Evolutionary conservation across 1,140 invertebrate species (phyloP), one percentile per base, ranked within the genome.

Genomic region (Cecropterus lyciades): DNA sequence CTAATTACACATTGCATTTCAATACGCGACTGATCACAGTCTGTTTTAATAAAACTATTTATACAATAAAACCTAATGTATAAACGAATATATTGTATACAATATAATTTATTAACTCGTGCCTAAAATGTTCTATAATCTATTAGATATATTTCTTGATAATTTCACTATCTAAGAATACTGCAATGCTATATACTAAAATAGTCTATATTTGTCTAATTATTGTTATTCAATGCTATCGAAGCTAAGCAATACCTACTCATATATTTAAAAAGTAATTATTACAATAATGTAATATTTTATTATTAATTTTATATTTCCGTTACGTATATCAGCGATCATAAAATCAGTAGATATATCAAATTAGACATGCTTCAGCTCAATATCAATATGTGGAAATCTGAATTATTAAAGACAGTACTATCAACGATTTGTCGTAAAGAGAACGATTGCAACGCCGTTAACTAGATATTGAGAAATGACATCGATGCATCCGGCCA

Each of bases 401-500:
- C 27, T 8, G 16, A 16, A 59, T 10, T 16, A 48, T 49, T 37
- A 45, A 48, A 17, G 15, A 10, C 65, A 51, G 27, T 71, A 55
- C 33, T 33, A 30, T 67, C 51, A 69, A 73, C 67, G 69, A 77
- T 67, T 72, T 72, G 67, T 69, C 73, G 66, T 66, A 71, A 77
- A 71, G 76, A 68, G 70, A 83, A 72, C 81, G 79, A 82, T 85
- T 85, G 78, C 73, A 84, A 82, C 79, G 75, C 75, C 80, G 72
- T 83, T 80, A 80, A 78, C 69, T 74, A 78, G 69, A 79, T 72
- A 84, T 86, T 80, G 77, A 69, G 78, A 75, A 87, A 87, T 82
- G 84, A 87, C 81, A 86, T 80, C 72, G 78, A 80, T 89, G 83
- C 81, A 84, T 82, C 76, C 79, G 77, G 71, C 65, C 66, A 79